Base-by-base conservation (phyloP, 1,140 invertebrate genomes). In the Trachymyrmex cornetzi region DNA sequence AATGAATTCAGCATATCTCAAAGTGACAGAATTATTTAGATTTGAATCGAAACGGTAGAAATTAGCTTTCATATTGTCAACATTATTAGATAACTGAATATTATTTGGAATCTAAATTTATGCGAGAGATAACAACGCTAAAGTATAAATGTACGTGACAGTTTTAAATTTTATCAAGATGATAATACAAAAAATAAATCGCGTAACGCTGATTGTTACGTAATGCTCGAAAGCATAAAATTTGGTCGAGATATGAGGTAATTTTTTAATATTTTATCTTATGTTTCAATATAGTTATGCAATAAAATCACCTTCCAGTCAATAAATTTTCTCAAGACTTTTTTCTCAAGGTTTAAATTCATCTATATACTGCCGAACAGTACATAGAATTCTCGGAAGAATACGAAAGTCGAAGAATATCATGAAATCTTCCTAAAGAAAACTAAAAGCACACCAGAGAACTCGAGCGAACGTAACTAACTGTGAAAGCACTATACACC, bases 401-500 rank as follows among this genome's bases (percentile, higher is more conserved):
- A 84, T 84, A 84, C 55, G 44, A 34, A 48, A 75, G 69, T 74
- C 55, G 80, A 74, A 75, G 57, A 84, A 84, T 84, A 84, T 55
- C 69, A 57, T 69, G 48, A 84, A 61, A 84, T 84, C 69, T 75
- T 61, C 38, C 80, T 48, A 84, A 84, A 74, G 80, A 61, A 84
- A 84, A 74, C 69, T 74, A 61, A 84, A 84, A 61, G 69, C 69
- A 75, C 80, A 50, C 24, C 71, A 24, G 59, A 75, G 69, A 84
- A 55, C 69, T 63, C 27, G 80, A 34, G 80, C 24, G 69, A 74
- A 84, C 80, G 80, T 84, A 84, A 84, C 80, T 84, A 84, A 84
- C 80, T 75, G 80, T 84, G 53, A 84, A 84, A 84, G 80, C 80
- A 24, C 69, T 75, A 84, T 84, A 84, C 55, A 74, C 69, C 80